Evolutionary conservation across 2,888 invertebrate species (phyloP).

Genomic region (Sussaba pulchella): DNA sequence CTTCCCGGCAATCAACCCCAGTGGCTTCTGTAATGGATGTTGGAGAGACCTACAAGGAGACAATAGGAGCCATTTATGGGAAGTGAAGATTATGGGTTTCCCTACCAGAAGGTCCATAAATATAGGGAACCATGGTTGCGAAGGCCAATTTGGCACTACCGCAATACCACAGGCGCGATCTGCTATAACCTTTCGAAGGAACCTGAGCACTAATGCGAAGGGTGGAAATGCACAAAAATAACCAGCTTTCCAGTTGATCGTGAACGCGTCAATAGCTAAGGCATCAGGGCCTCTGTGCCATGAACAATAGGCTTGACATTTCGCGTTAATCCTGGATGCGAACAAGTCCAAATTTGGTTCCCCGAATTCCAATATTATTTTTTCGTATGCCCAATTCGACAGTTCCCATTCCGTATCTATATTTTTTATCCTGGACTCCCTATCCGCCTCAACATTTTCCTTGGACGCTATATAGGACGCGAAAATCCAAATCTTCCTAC

Average conservation of each 20-base stretch:
- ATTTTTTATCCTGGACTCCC: too few relatives aligned
- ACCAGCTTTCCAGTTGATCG: not conserved
- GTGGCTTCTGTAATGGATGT: slow-evolving; percentile 30
- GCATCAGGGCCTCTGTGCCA: slow-evolving; percentile 63
- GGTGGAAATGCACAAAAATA: slow-evolving; percentile 22
- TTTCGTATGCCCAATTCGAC: slow-evolving; percentile 40
- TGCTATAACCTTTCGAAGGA: slow-evolving; percentile 37
- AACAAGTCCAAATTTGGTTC: slow-evolving; percentile 65
- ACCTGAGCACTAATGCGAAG: slow-evolving; percentile 18
- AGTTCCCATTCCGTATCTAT: slow-evolving; percentile 11
- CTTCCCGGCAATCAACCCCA: slow-evolving; percentile 44
- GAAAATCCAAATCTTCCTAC: too few relatives aligned
- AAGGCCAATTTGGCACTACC: slow-evolving; percentile 52
- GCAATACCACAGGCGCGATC: slow-evolving; percentile 29
- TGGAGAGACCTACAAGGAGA: slow-evolving; percentile 49
- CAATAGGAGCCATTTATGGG: slow-evolving; percentile 18
- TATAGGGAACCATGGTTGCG: slow-evolving; percentile 42
- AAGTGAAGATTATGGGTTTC: slow-evolving; percentile 10
- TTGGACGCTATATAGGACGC: too few relatives aligned
- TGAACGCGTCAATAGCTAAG: not conserved
- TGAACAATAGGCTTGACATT: slow-evolving; percentile 64
- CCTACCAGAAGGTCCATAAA: not conserved
- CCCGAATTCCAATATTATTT: slow-evolving; percentile 48
- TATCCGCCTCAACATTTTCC: too few relatives aligned
- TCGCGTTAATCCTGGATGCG: slow-evolving; percentile 62